phyloP scores from a whole-genome alignment of 2,113 vertebrate species.

The Proterorhinus semilunaris region DNA sequence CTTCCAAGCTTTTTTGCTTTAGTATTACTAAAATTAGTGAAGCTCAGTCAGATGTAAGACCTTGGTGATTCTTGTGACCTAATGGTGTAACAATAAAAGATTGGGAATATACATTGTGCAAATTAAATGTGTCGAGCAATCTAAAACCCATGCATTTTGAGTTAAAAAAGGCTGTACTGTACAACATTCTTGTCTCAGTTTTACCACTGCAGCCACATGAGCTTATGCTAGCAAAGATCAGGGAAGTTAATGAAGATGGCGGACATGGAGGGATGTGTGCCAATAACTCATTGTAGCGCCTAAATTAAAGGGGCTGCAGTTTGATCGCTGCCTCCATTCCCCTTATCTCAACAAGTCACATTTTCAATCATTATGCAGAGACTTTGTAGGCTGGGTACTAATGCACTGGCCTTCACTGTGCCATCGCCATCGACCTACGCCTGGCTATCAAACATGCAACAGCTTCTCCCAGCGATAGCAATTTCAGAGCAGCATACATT shows the following conservation, averaged over 20 bases:
- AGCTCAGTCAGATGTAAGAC: too few species aligned
- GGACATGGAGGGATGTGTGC: slow-evolving; percentile 46
- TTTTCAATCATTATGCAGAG: slow-evolving; percentile 68
- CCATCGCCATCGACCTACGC: slow-evolving; percentile 45
- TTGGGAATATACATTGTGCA: not conserved
- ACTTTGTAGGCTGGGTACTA: slow-evolving; percentile 49
- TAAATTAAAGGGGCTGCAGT: slow-evolving; percentile 59
- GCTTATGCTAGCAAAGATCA: slow-evolving; percentile 45
- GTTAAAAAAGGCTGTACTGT: not conserved
- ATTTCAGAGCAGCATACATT: slow-evolving; percentile 54
- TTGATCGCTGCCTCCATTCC: slow-evolving; percentile 56
- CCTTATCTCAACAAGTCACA: slow-evolving; percentile 72
- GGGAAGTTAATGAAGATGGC: slow-evolving; percentile 57
- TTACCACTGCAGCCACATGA: slow-evolving; percentile 12
- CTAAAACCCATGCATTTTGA: not conserved
- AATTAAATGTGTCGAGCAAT: not conserved
- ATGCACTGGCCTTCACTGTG: slow-evolving; percentile 47
- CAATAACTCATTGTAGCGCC: slow-evolving; percentile 55
- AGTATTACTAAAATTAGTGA: too few species aligned
- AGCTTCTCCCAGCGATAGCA: slow-evolving; percentile 31
- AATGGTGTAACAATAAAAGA: too few species aligned
- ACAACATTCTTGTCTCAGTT: slow-evolving; percentile 16
- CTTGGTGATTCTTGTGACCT: too few species aligned
- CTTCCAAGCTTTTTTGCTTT: too few species aligned
- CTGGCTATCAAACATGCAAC: slow-evolving; percentile 42